phyloP scores from a whole-genome alignment of 2,113 vertebrate genomes.

The Ploceus nigricollis region DNA sequence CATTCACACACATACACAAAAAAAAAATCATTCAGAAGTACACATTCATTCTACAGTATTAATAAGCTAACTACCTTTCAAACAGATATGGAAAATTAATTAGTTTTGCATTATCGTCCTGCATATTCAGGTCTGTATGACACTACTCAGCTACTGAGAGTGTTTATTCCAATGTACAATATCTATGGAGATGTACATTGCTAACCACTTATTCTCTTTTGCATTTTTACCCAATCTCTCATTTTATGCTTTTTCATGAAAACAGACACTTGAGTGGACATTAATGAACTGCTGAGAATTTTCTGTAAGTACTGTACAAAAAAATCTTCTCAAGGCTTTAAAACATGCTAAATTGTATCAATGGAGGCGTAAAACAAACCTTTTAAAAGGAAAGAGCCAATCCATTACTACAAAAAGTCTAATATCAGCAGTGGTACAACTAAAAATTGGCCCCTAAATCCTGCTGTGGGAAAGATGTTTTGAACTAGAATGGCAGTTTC shows the following conservation, averaged over 20 bases:
- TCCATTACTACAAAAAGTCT: not conserved
- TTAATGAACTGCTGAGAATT: not conserved
- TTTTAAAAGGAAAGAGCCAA: not conserved
- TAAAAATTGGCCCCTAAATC: not conserved
- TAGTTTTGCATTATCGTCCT: not conserved
- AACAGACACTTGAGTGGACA: not conserved
- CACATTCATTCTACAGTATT: not conserved
- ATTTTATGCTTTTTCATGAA: not conserved
- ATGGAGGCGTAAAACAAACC: not conserved
- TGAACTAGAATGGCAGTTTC: not conserved
- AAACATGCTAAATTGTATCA: not conserved
- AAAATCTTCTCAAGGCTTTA: not conserved
- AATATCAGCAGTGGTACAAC: not conserved
- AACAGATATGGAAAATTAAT: not conserved
- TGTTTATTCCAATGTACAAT: not conserved
- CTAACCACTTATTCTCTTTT: not conserved
- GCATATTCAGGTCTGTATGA: not conserved
- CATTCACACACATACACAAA: not conserved
- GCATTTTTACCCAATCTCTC: not conserved
- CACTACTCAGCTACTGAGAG: not conserved
- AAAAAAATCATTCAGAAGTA: not conserved
- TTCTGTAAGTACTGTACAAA: not conserved
- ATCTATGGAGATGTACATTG: not conserved
- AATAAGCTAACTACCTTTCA: not conserved
- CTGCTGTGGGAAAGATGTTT: not conserved